phyloP scores from a whole-genome alignment of 2,797 vertebrate genomes.

The Melopsittacus undulatus region DNA sequence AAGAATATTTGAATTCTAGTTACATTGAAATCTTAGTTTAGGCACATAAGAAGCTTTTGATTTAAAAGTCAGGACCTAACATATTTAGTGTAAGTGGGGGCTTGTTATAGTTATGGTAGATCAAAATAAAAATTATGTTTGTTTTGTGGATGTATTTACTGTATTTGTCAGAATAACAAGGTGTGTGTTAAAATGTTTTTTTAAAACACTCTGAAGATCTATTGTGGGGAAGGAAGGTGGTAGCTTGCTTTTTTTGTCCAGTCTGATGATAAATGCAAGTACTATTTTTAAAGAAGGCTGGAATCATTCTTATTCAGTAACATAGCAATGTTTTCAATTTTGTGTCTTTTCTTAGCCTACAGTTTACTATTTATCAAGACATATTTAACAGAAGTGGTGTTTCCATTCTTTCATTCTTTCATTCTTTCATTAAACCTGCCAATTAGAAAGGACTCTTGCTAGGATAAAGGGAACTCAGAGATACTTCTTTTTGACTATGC shows the following conservation, averaged over 20 bases:
- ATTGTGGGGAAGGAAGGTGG: neutral
- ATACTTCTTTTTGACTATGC: neutral
- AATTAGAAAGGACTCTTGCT: slow-evolving; percentile 33
- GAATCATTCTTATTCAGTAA: slow-evolving; percentile 2
- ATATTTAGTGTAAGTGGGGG: neutral
- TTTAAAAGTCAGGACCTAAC: neutral
- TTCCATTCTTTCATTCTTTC: slow-evolving; percentile 32
- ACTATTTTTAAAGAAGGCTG: neutral
- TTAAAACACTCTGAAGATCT: slow-evolving; percentile 13
- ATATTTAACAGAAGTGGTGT: slow-evolving; percentile 22
- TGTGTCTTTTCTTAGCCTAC: slow-evolving; percentile 7
- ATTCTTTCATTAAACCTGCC: neutral
- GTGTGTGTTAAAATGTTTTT: slow-evolving; percentile 7
- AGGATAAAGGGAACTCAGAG: slow-evolving; percentile 34
- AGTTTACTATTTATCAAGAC: slow-evolving; percentile 45
- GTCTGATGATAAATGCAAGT: slow-evolving; percentile 43
- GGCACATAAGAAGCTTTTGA: neutral
- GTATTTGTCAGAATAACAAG: neutral
- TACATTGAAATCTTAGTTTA: neutral
- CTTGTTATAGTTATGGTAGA: neutral
- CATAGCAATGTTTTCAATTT: slow-evolving; percentile 28
- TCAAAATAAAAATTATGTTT: neutral
- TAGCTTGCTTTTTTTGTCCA: neutral
- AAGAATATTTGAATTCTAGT: neutral
- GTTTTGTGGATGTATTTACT: neutral